phyloP scores from a whole-genome alignment of 2,797 vertebrate species.

The Labroides dimidiatus region DNA sequence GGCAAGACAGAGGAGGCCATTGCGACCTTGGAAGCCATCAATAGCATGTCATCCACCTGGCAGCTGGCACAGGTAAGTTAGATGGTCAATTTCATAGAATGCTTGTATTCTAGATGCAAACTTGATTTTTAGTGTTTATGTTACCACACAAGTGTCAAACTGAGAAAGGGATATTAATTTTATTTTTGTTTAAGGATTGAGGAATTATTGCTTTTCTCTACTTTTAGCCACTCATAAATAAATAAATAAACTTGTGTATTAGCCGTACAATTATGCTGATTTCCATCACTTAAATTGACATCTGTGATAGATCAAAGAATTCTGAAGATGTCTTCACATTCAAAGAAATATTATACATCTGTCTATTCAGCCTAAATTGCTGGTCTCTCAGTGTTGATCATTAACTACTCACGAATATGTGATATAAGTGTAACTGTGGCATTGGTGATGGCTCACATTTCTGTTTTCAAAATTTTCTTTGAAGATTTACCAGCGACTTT shows the following conservation, averaged over 20 bases:
- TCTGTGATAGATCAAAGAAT: too few species aligned
- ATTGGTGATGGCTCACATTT: not conserved
- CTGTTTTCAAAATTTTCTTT: slow-evolving; percentile 10
- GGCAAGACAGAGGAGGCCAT: slow-evolving; percentile 94
- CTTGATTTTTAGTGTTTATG: too few species aligned
- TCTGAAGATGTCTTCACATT: not conserved
- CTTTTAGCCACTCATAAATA: too few species aligned
- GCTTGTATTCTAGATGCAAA: too few species aligned
- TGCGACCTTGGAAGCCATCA: slow-evolving; percentile 90
- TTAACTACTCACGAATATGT: not conserved
- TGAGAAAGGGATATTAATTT: too few species aligned
- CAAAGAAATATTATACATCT: not conserved
- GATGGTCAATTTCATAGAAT: too few species aligned
- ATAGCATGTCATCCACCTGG: slow-evolving; percentile 91
- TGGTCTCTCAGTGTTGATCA: not conserved
- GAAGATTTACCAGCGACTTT: slow-evolving; percentile 94
- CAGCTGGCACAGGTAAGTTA: slow-evolving; percentile 91
- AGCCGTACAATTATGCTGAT: too few species aligned
- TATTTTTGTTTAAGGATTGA: too few species aligned
- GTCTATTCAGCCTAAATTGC: not conserved
- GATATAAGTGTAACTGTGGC: not conserved
- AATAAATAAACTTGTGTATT: too few species aligned
- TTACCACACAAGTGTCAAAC: too few species aligned
- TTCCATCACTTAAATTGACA: too few species aligned
- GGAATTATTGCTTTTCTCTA: too few species aligned